These are phyloP conservation scores for Bovichtus variegatus DNA, from an alignment of 2,797 vertebrate genomes.

Conservation along the genomic window DNA sequence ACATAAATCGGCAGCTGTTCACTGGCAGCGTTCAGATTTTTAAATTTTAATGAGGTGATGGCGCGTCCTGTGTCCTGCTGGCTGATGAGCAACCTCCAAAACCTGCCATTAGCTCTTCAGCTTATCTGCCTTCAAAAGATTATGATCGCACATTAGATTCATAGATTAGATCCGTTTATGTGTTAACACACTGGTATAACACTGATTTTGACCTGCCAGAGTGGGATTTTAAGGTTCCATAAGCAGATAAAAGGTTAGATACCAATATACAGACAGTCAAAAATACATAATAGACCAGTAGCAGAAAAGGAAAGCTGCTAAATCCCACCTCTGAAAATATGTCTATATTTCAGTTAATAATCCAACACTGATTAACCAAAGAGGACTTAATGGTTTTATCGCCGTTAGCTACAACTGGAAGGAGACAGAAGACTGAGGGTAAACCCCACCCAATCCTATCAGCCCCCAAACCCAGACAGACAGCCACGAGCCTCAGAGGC, in stretches of 20 bases:
- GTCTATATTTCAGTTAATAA: conserved; percentile 28
- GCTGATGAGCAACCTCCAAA: conserved; percentile 49
- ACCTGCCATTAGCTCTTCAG: conserved; percentile 46
- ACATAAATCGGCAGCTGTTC: conserved; percentile 41
- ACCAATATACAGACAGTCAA: conserved; percentile 1
- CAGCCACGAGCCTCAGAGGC: conserved; percentile 41
- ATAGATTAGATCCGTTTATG: conserved; percentile 50
- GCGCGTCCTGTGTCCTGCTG: conserved; percentile 26
- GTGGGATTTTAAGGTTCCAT: conserved; percentile 33
- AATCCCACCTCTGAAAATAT: conserved; percentile 21
- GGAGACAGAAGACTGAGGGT: conserved; percentile 14
- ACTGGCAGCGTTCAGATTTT: conserved; percentile 31
- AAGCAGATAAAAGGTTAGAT: conserved; percentile 55
- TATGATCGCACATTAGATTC: conserved; percentile 61
- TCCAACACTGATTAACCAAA: conserved; percentile 45
- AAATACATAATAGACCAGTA: conserved; percentile 1
- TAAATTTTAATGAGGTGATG: conserved; percentile 49
- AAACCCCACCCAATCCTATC: conserved; percentile 44
- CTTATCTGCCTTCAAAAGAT: conserved; percentile 70
- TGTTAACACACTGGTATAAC: conserved; percentile 40
- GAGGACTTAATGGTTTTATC: conserved; percentile 29
- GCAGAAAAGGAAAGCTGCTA: conserved; percentile 6
- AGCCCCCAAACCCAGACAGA: conserved; percentile 49
- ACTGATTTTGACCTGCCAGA: conserved; percentile 44
- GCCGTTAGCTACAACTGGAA: background rate